phyloP scores from a whole-genome alignment of 2,113 vertebrate species.

The Larimichthys polyactis region DNA sequence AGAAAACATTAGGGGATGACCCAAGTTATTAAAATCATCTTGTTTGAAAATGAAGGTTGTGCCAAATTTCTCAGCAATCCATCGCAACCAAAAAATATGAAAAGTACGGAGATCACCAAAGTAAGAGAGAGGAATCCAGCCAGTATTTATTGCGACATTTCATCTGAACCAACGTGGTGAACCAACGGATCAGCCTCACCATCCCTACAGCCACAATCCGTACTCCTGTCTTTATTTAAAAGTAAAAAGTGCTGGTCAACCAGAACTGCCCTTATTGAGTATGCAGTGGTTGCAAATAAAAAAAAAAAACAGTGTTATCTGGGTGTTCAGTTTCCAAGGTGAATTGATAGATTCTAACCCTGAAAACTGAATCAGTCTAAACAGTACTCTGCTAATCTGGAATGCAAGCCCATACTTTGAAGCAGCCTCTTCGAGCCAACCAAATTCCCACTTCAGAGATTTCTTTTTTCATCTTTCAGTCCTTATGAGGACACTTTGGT shows the following conservation, averaged over 20 bases:
- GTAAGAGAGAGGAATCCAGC: neutral
- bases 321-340: neutral
- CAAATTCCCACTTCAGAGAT: neutral
- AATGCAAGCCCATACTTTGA: neutral
- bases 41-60: neutral
- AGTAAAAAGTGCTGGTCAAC: neutral
- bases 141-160: neutral
- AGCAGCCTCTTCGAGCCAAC: neutral
- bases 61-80: too few relatives aligned
- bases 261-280: neutral
- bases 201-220: too few relatives aligned
- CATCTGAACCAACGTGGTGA: neutral
- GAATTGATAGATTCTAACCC: neutral
- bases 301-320: neutral
- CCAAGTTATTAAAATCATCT: too few relatives aligned
- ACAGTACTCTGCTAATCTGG: neutral
- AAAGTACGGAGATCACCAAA: too few relatives aligned
- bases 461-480: constrained; percentile 3
- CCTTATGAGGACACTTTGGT: constrained; percentile 7
- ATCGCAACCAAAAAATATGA: too few relatives aligned
- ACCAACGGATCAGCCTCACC: neutral
- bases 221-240: neutral
- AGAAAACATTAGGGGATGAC: too few relatives aligned
- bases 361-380: neutral
- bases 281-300: neutral